phyloP scores from a whole-genome alignment of 2,797 vertebrate genomes.

The Semaprochilodus insignis region DNA sequence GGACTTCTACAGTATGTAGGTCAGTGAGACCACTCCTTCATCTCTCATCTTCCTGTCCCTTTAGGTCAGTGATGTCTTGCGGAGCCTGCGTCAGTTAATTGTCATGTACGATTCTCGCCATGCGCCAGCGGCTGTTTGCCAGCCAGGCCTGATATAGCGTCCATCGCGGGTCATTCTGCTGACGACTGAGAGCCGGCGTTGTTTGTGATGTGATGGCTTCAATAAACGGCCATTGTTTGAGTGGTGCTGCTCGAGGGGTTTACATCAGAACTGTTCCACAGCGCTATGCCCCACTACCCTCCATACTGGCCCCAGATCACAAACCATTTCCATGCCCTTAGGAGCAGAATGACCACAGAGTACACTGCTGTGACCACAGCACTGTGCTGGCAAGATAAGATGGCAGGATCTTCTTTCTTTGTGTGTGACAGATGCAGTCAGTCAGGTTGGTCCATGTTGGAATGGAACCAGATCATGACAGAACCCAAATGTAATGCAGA shows the following conservation, averaged over 20 bases:
- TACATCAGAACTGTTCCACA: constrained; percentile 51
- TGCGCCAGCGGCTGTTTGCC: constrained; percentile 13
- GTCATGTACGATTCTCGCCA: constrained; percentile 47
- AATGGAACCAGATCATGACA: background rate
- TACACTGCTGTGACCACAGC: background rate
- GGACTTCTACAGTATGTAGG: background rate
- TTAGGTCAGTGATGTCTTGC: constrained; percentile 61
- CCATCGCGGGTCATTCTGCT: constrained; percentile 37
- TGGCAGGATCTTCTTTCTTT: background rate
- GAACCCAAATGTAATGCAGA: background rate
- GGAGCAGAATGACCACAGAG: constrained; percentile 5
- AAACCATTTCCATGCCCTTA: constrained; percentile 15
- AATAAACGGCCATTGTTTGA: constrained; percentile 74
- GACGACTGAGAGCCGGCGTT: constrained; percentile 49
- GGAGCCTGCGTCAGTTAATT: constrained; percentile 46
- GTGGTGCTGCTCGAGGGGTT: constrained; percentile 60
- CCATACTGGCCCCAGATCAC: constrained; percentile 1
- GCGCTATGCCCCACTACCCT: constrained; percentile 14
- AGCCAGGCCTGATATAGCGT: constrained; percentile 10
- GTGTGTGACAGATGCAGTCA: background rate
- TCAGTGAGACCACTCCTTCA: background rate
- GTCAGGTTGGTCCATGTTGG: background rate
- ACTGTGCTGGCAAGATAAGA: background rate
- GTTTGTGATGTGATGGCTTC: constrained; percentile 60
- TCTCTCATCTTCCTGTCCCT: constrained; percentile 36